Percentiles rank a stretch among this genome's conserved stretches.
Conservation (phyloP, 2,888 invertebrate genomes). For the Myathropa florea region DNA sequence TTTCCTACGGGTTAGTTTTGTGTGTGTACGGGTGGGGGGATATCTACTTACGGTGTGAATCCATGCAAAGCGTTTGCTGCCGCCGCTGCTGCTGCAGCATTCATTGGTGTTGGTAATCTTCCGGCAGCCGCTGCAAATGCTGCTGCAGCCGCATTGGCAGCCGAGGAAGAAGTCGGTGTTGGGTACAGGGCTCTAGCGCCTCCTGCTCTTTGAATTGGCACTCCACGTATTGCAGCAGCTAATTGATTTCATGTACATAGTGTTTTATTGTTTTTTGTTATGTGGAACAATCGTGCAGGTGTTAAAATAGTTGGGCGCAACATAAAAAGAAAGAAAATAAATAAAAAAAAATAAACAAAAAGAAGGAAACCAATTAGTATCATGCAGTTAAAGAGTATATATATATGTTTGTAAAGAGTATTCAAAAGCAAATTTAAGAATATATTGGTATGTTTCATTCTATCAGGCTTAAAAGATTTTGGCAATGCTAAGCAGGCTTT, state of each 20-base stretch:
- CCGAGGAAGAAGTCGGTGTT: slow-evolving; percentile 80
- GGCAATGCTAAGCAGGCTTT: slow-evolving; percentile 57
- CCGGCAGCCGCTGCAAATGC: slow-evolving; percentile 84
- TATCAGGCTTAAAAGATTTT: not conserved
- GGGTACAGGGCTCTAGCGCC: slow-evolving; percentile 77
- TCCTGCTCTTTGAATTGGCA: slow-evolving; percentile 88
- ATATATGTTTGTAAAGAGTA: slow-evolving; percentile 48
- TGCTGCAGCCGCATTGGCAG: slow-evolving; percentile 82
- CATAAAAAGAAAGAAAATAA: slow-evolving; percentile 77
- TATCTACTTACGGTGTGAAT: slow-evolving; percentile 92
- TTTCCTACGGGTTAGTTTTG: slow-evolving; percentile 48
- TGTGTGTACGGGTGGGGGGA: slow-evolving; percentile 52
- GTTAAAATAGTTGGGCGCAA: slow-evolving; percentile 60
- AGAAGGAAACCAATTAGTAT: slow-evolving; percentile 74
- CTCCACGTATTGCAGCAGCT: slow-evolving; percentile 90
- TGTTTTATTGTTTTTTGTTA: slow-evolving; percentile 45
- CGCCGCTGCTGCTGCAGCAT: slow-evolving; percentile 88
- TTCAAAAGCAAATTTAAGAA: not conserved
- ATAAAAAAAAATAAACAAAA: slow-evolving; percentile 79
- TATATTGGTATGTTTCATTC: not conserved
- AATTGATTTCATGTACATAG: slow-evolving; percentile 57
- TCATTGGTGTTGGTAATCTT: slow-evolving; percentile 83
- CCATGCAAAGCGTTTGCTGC: slow-evolving; percentile 91
- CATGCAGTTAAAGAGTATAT: slow-evolving; percentile 78
- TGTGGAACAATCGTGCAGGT: slow-evolving; percentile 65